These are phyloP conservation scores for Dicrostonyx torquatus DNA, from an alignment of 2,797 vertebrate genomes.

Conservation along the genomic window DNA sequence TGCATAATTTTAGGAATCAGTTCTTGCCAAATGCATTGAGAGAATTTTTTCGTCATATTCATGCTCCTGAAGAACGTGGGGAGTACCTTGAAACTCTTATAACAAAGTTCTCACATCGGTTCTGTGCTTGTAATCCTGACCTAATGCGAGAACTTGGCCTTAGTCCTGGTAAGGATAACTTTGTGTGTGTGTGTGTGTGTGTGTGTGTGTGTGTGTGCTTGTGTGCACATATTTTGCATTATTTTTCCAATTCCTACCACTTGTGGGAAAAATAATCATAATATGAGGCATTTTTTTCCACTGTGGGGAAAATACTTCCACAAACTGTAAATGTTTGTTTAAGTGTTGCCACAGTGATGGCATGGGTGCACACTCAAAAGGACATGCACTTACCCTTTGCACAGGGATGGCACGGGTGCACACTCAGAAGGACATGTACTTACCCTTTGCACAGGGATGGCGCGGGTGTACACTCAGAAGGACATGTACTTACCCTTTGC, in stretches of 20 bases:
- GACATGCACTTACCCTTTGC: not conserved
- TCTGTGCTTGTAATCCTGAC: conserved; percentile 96
- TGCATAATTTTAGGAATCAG: conserved; percentile 99
- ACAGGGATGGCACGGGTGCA: too few species aligned
- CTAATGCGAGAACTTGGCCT: conserved; percentile 96
- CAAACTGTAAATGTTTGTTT: conserved; percentile 1
- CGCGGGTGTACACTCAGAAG: not conserved
- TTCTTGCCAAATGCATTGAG: conserved; percentile 98
- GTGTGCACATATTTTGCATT: not conserved
- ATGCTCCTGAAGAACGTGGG: conserved; percentile 97
- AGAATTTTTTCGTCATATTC: conserved; percentile 98
- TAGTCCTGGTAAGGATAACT: conserved; percentile 93
- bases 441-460: not conserved
- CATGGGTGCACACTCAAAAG: not conserved
- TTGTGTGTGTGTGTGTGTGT: not conserved
- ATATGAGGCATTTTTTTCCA: not conserved
- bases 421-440: not conserved
- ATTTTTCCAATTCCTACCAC: not conserved
- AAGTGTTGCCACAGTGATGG: not conserved
- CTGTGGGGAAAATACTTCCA: not conserved
- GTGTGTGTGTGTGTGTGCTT: not conserved
- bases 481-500: not conserved
- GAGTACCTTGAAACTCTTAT: conserved; percentile 99
- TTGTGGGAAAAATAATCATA: conserved; percentile 33
- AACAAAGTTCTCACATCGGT: conserved; percentile 98